Conservation (phyloP, 1,140 invertebrate species). For the Ceratoteleas bidentatus region DNA sequence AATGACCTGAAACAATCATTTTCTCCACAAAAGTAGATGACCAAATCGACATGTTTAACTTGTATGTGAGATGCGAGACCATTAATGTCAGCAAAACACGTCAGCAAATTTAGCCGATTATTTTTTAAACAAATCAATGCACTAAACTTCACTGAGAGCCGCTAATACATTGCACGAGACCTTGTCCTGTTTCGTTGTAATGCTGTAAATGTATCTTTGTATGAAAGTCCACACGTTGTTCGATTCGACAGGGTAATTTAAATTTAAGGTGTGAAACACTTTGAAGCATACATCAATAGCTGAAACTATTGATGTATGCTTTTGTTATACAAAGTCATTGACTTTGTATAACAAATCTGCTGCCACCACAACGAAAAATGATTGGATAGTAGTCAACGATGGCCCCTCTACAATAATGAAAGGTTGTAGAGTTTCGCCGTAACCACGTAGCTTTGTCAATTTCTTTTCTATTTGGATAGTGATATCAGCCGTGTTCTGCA, state of each 20-base stretch:
- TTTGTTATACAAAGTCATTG: too few species aligned
- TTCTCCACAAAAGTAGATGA: too few species aligned
- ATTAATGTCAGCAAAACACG: neutral
- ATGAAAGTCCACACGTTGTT: conserved; percentile 17
- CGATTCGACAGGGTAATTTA: conserved; percentile 3
- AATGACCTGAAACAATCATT: too few species aligned
- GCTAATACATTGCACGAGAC: conserved; percentile 8
- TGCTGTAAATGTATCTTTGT: conserved; percentile 9
- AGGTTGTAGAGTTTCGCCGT: neutral
- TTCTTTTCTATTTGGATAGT: neutral
- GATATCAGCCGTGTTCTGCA: neutral
- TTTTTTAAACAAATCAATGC: too few species aligned
- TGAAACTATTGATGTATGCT: too few species aligned
- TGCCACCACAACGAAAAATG: neutral
- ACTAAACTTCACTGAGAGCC: conserved; percentile 3
- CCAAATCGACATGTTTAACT: too few species aligned
- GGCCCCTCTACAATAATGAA: neutral
- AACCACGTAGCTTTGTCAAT: neutral
- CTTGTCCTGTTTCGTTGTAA: conserved; percentile 3
- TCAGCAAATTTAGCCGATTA: too few species aligned
- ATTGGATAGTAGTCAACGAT: neutral
- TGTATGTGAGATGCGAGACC: too few species aligned
- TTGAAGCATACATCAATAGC: conserved; percentile 1
- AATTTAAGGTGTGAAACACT: conserved; percentile 9
- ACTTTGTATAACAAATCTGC: neutral